Evolutionary conservation across 2,888 invertebrate genomes (phyloP), one percentile per base, ranked within the genome.

Genomic region (Lithophane ornitopus): DNA sequence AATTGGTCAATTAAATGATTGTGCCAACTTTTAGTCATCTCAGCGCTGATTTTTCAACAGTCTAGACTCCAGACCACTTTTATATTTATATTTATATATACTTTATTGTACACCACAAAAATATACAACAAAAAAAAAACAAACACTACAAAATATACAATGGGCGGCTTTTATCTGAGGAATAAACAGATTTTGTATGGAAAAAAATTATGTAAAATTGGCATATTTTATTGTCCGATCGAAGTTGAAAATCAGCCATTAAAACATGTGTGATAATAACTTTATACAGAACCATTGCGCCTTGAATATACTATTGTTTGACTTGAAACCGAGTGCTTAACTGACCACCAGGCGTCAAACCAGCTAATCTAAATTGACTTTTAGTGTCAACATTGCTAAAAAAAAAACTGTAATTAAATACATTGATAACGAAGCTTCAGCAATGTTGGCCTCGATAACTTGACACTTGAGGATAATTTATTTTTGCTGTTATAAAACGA

Each of bases 401-500:
- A 75, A 78, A 75, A 79, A 59, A 69, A 28, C 39, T 59, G 26
- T 49, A 76, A 75, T 67, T 72, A 76, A 80, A 80, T 68, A 41
- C 74, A 61, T 54, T 69, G 82, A 82, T 82, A 82, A 75, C 26
- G 4, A 41, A 34, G 65, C 26, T 69, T 14, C 26, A 11, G 9
- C 39, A 12, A 22, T 66, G 2, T 12, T 75, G 65, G 78, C 70
- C 70, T 68, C 62, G 39, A 28, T 58, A 67, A 22, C 67, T 74
- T 70, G 19, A 70, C 19, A 41, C 26, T 41, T 34, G 52, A 49
- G 41, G 3, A 61, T 68, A 39, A 69, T 61, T 65, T 28, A 49
- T 16, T 52, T 19, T 16, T 68, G n/a, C 8, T n/a, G n/a, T 11
- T 65, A 73, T 4, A 9, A 1, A 7, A 56, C 14, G 16, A 46